Conservation (phyloP, 2,888 invertebrate species). For the Choreutis nemorana region DNA sequence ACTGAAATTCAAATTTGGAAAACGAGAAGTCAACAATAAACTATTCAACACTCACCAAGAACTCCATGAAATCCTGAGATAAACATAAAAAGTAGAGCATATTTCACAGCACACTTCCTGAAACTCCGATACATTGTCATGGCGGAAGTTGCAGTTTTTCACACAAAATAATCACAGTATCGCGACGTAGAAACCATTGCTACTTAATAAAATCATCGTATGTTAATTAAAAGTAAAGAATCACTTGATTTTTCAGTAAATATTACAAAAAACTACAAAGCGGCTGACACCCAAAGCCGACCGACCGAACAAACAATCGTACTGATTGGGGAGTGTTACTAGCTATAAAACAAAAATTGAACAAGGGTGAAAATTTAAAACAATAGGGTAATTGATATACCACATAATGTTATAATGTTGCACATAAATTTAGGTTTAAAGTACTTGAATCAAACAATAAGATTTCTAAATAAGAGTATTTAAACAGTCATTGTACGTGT, state of each 20-base stretch:
- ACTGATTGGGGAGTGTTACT: slow-evolving; percentile 25
- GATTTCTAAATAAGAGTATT: no score
- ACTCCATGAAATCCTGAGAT: slow-evolving; percentile 43
- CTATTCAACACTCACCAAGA: slow-evolving; percentile 40
- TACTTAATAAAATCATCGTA: slow-evolving; percentile 44
- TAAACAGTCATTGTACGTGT: no score
- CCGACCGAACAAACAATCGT: slow-evolving; percentile 51
- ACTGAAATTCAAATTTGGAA: slow-evolving; percentile 4
- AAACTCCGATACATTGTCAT: slow-evolving; percentile 53
- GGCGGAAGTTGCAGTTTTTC: slow-evolving; percentile 50
- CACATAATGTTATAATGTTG: no score
- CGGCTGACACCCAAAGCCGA: slow-evolving; percentile 62
- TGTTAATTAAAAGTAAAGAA: slow-evolving; percentile 32
- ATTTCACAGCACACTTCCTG: slow-evolving; percentile 44
- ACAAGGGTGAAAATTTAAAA: no score
- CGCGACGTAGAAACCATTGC: slow-evolving; percentile 38
- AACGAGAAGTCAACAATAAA: slow-evolving; percentile 5
- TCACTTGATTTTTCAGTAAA: slow-evolving; percentile 42
- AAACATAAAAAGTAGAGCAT: slow-evolving; percentile 53
- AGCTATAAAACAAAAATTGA: slow-evolving; percentile 10
- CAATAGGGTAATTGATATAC: no score
- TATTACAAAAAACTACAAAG: slow-evolving; percentile 45
- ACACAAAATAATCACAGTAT: slow-evolving; percentile 34
- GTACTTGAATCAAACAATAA: no score
- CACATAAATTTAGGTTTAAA: no score